Evolutionary conservation across 2,797 vertebrate species (phyloP).

Genomic region (Muscicapa striata): DNA sequence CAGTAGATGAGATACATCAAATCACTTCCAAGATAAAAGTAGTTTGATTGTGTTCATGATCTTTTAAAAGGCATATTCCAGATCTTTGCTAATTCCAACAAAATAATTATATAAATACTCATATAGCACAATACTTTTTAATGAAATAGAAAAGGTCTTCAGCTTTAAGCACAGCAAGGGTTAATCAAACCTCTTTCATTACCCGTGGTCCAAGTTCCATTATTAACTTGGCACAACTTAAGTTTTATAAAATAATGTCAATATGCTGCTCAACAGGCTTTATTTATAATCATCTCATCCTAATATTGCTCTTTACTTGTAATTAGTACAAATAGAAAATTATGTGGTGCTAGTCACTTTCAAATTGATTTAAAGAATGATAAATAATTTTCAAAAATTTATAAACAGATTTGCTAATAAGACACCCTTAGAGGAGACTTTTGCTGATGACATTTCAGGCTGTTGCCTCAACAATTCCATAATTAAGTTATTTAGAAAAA

Average conservation of each 20-base stretch:
- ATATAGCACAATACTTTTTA: neutral
- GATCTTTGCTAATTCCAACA: slow-evolving; percentile 27
- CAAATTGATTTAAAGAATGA: slow-evolving; percentile 11
- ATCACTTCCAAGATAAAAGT: slow-evolving; percentile 28
- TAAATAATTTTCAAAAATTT: slow-evolving; percentile 11
- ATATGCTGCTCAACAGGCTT: neutral
- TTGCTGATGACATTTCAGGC: neutral
- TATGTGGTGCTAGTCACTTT: slow-evolving; percentile 7
- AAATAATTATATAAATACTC: neutral
- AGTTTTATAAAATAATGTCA: neutral
- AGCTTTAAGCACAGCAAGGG: neutral
- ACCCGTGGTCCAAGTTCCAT: neutral
- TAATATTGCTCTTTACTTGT: slow-evolving; percentile 37
- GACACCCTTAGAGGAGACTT: neutral
- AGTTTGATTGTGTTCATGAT: slow-evolving; percentile 23
- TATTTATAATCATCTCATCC: slow-evolving; percentile 38
- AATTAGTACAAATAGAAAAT: slow-evolving; percentile 48
- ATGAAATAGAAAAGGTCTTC: neutral
- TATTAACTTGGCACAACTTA: slow-evolving; percentile 20
- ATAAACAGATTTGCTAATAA: slow-evolving; percentile 18
- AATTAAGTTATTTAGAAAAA: neutral
- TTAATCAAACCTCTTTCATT: neutral
- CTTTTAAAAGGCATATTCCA: slow-evolving; percentile 34
- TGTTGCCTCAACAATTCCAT: neutral
- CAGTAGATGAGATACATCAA: slow-evolving; percentile 8